phyloP scores from a whole-genome alignment of 2,888 invertebrate genomes.

The Thymelicus lineola region DNA sequence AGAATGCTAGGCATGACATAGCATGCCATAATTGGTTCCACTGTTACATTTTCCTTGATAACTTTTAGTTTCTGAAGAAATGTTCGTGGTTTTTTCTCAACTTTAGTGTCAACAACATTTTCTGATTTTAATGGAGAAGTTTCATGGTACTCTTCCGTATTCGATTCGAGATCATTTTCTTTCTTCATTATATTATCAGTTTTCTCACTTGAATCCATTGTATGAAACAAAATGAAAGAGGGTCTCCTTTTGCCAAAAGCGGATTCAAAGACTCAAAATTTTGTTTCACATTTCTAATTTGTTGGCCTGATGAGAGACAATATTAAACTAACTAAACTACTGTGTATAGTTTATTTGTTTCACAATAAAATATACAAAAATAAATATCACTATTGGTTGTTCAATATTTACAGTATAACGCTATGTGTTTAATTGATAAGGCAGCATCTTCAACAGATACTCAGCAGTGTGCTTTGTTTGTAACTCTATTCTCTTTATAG shows the following conservation, averaged over 20 bases:
- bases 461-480: slow-evolving; percentile 30
- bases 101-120: slow-evolving; percentile 44
- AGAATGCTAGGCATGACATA: slow-evolving; percentile 87
- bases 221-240: background rate
- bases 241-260: background rate
- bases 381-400: slow-evolving; percentile 46
- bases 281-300: slow-evolving; percentile 21
- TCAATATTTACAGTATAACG: slow-evolving; percentile 61
- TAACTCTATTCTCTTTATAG: background rate
- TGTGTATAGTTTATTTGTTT: slow-evolving; percentile 47
- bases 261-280: background rate
- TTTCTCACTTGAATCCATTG: slow-evolving; percentile 19
- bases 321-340: slow-evolving; percentile 52
- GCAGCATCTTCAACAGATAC: slow-evolving; percentile 40
- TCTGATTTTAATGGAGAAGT: slow-evolving; percentile 59
- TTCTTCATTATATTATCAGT: slow-evolving; percentile 37
- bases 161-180: slow-evolving; percentile 47
- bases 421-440: slow-evolving; percentile 53
- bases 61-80: slow-evolving; percentile 63
- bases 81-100: slow-evolving; percentile 51
- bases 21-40: slow-evolving; percentile 86
- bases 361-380: slow-evolving; percentile 30
- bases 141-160: slow-evolving; percentile 55
- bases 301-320: slow-evolving; percentile 28
- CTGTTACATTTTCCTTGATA: slow-evolving; percentile 86